These are phyloP conservation scores for Allophyes oxyacanthae DNA, from an alignment of 2,888 invertebrate genomes.

Conservation along the genomic window DNA sequence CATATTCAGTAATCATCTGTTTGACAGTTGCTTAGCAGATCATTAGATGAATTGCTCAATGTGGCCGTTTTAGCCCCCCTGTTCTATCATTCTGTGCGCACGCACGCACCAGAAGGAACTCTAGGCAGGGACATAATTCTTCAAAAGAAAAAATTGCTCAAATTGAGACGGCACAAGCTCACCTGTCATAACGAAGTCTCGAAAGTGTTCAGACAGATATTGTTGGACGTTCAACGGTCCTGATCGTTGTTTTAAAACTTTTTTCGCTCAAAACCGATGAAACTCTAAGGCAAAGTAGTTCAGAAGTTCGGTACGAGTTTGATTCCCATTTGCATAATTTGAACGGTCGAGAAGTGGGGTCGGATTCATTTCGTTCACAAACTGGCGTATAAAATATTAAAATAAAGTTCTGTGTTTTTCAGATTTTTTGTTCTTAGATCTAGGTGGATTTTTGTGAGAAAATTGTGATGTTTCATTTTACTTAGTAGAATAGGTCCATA, in stretches of 20 bases:
- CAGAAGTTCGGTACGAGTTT: conserved; percentile 34
- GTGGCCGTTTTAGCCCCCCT: no score
- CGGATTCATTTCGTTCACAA: conserved; percentile 1
- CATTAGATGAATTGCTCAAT: no score
- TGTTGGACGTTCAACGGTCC: conserved; percentile 1
- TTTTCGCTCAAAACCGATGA: conserved; percentile 27
- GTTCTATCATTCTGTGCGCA: no score
- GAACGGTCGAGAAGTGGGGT: conserved; percentile 14
- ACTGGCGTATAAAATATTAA: conserved; percentile 1
- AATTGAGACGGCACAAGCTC: background rate
- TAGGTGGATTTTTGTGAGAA: background rate
- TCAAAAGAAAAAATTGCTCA: no score
- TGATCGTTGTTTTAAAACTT: conserved; percentile 27
- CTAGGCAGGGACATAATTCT: no score
- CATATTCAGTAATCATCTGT: no score
- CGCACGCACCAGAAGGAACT: no score
- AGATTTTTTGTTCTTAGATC: background rate
- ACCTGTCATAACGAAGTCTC: background rate
- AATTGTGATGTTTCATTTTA: background rate
- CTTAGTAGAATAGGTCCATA: no score
- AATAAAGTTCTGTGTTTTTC: background rate
- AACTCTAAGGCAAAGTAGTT: conserved; percentile 36
- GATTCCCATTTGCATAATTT: conserved; percentile 51
- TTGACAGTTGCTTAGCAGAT: no score
- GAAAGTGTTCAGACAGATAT: conserved; percentile 6